A percentile compares a stretch with the other conserved stretches of the same genome.
Evolutionary conservation across 2,113 vertebrate species (phyloP).

Genomic region (Arvicanthis niloticus): DNA sequence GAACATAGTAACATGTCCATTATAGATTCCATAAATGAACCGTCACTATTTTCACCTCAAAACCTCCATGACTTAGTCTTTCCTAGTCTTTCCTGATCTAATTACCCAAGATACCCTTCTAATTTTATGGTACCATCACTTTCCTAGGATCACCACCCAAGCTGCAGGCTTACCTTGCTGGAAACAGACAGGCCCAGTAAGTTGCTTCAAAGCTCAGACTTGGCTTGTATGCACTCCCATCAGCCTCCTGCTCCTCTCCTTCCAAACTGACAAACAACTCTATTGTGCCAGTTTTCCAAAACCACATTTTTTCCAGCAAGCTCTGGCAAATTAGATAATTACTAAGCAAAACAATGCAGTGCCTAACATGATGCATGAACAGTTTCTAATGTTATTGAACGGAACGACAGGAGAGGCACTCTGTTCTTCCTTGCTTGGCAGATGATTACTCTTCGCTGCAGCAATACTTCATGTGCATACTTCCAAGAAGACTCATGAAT

Average conservation of each 20-base stretch:
- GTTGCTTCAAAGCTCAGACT: not conserved
- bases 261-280: conserved; percentile 60
- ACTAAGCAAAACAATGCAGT: conserved; percentile 85
- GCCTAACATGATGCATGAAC: conserved; percentile 87
- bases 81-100: not conserved
- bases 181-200: not conserved
- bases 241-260: not conserved
- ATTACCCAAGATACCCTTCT: not conserved
- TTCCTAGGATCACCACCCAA: not conserved
- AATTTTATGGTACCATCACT: not conserved
- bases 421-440: conserved; percentile 89
- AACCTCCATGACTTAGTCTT: not conserved
- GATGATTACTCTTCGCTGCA: conserved; percentile 89
- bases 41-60: not conserved
- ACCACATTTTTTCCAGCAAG: conserved; percentile 65
- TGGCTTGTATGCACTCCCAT: not conserved
- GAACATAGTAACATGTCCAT: not conserved
- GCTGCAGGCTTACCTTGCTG: not conserved
- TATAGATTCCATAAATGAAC: not conserved
- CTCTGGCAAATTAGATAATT: conserved; percentile 81
- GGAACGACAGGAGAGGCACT: conserved; percentile 88
- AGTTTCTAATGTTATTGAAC: conserved; percentile 89
- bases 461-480: conserved; percentile 89
- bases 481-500: conserved; percentile 88
- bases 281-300: conserved; percentile 62